Percentiles rank a stretch among this genome's conserved stretches.
These are phyloP conservation scores for Furnarius figulus DNA, from an alignment of 2,113 vertebrate species.

Conservation along the genomic window DNA sequence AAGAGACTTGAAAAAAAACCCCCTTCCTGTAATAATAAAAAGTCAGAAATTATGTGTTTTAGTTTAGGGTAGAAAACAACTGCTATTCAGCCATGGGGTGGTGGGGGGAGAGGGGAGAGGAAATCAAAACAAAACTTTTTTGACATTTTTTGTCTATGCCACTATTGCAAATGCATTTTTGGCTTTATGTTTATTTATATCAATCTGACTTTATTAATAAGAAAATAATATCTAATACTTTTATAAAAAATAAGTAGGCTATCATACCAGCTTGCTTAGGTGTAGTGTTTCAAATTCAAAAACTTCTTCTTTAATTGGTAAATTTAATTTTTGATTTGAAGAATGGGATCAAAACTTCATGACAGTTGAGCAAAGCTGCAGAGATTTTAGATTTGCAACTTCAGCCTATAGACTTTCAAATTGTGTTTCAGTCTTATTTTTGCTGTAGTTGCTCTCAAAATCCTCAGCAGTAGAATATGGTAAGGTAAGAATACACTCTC, in stretches of 20 bases:
- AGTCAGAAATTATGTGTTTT: neutral
- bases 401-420: neutral
- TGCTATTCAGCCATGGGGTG: neutral
- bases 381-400: neutral
- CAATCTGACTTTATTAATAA: neutral
- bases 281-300: neutral
- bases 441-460: neutral
- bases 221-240: neutral
- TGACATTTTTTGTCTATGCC: neutral
- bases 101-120: no score
- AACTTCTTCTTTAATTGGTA: neutral
- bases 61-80: neutral
- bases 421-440: neutral
- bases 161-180: neutral
- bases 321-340: neutral
- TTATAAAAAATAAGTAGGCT: neutral
- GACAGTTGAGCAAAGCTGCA: neutral
- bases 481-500: neutral
- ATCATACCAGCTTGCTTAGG: neutral
- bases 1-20: neutral
- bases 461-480: neutral
- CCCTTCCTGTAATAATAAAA: neutral
- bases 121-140: neutral
- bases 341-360: neutral
- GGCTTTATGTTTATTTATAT: neutral